Base-by-base conservation (phyloP, 1,140 invertebrate genomes). In the Dysdera silvatica region DNA sequence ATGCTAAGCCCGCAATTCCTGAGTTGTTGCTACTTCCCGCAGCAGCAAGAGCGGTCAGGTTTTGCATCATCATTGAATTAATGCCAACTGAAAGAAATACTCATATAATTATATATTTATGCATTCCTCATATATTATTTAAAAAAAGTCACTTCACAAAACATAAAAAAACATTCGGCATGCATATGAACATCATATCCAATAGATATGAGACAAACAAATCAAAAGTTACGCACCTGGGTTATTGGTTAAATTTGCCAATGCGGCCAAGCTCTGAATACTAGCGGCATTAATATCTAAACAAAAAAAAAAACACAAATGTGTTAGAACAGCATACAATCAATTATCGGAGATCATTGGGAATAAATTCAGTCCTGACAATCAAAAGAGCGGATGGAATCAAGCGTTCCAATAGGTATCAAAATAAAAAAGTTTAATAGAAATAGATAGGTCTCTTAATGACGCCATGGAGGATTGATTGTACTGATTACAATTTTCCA, bases 1-100 rank as follows among this genome's bases (percentile, higher is more conserved):
- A 57, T 29, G 49, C 48, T 2, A 66, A 31, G 5, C 64, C 64
- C 49, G 59, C 51, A 23, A 66, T 66, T 29, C 64, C 64, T 20
- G 51, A 51, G 63, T 77, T 76, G 68, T 79, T 81, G 65, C 77
- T 80, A 67, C 79, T 81, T 52, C 88, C 84, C 81, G 91, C 90
- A 12, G 89, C 88, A 32, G 91, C 89, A 67, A 93, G 78, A 28
- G 89, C 89, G 51, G 91, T 88, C 70, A 95, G 76, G 76, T 92
- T 92, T 78, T 92, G 90, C 77, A 92, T 85, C 68, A 86, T 89
- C 79, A 92, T 89, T 23, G 87, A 87, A 68, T 75, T 78, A 4
- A 66, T 61, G 10, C 65, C 65, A 40, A 52, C 56, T 60, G 12
- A 48, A n/a, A 47, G 20, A 55, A 23, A 52, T n/a, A 1, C 26